phyloP scores from a whole-genome alignment of 2,797 vertebrate species.

The Lophius americanus region DNA sequence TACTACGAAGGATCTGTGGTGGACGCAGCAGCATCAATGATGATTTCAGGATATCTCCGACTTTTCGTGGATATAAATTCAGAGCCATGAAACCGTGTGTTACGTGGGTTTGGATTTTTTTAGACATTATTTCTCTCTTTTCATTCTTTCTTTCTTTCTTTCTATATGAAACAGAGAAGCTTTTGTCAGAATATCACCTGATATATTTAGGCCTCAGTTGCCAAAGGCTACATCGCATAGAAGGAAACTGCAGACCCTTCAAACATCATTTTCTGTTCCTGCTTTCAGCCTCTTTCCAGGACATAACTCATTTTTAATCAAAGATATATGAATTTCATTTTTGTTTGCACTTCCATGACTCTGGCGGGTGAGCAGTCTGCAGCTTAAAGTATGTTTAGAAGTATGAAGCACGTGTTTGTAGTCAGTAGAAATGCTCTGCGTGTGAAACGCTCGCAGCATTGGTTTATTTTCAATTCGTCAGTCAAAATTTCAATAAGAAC shows the following conservation, averaged over 20 bases:
- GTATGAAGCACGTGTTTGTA: conserved; percentile 29
- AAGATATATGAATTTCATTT: conserved; percentile 54
- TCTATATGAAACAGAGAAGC: no score
- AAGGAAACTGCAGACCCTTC: conserved; percentile 31
- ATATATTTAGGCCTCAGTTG: conserved; percentile 30
- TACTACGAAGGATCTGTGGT: no score
- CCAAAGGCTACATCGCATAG: conserved; percentile 51
- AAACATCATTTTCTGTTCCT: conserved; percentile 47
- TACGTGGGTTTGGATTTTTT: no score
- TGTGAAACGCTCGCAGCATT: neutral
- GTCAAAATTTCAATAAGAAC: neutral
- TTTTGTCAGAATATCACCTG: conserved; percentile 36
- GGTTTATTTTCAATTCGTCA: neutral
- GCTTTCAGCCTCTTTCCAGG: conserved; percentile 28
- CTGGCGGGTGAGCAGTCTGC: neutral
- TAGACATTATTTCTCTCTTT: no score
- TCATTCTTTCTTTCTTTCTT: no score
- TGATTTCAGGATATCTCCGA: no score
- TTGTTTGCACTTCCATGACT: conserved; percentile 53
- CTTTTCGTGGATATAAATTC: no score
- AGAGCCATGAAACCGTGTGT: no score
- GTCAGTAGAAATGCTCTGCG: conserved; percentile 6
- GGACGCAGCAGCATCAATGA: no score
- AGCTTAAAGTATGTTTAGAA: neutral
- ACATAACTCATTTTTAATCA: conserved; percentile 69